phyloP scores from a whole-genome alignment of 1,140 invertebrate species.

The Latrodectus geometricus region DNA sequence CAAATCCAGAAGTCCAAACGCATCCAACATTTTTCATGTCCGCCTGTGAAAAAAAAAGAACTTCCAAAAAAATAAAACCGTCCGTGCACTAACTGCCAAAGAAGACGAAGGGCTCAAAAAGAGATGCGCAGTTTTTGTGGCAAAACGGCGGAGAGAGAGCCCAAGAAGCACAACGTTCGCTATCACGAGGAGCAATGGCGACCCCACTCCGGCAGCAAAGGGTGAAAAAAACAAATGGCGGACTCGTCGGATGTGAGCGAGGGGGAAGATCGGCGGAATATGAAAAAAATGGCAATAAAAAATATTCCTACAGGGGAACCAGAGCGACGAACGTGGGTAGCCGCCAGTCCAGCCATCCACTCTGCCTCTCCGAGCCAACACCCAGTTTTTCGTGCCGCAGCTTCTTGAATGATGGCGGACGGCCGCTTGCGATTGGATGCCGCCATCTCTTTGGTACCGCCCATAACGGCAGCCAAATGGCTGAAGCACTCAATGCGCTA shows the following conservation, averaged over 20 bases:
- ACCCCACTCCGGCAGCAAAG: conserved; percentile 43
- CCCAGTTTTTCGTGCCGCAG: conserved; percentile 59
- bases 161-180: conserved; percentile 1
- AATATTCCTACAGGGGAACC: conserved; percentile 32
- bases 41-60: neutral
- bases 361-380: conserved; percentile 48
- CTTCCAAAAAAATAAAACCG: conserved; percentile 1
- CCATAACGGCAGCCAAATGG: neutral
- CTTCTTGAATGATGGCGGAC: conserved; percentile 52
- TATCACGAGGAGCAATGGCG: conserved; percentile 43
- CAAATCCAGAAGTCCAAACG: neutral
- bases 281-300: conserved; percentile 25
- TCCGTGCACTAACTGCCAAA: neutral
- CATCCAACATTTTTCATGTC: neutral
- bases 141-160: neutral
- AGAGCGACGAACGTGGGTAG: conserved; percentile 36
- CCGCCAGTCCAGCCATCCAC: conserved; percentile 34
- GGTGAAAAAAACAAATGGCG: conserved; percentile 60
- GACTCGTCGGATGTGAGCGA: neutral
- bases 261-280: conserved; percentile 3
- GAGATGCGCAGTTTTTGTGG: neutral
- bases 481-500: conserved; percentile 6
- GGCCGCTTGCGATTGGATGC: conserved; percentile 22
- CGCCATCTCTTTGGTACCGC: conserved; percentile 2
- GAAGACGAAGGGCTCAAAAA: neutral